A percentile compares a stretch with the other conserved stretches of the same genome.
Conservation (phyloP, 2,888 invertebrate genomes). For the Napeogenes sylphis region DNA sequence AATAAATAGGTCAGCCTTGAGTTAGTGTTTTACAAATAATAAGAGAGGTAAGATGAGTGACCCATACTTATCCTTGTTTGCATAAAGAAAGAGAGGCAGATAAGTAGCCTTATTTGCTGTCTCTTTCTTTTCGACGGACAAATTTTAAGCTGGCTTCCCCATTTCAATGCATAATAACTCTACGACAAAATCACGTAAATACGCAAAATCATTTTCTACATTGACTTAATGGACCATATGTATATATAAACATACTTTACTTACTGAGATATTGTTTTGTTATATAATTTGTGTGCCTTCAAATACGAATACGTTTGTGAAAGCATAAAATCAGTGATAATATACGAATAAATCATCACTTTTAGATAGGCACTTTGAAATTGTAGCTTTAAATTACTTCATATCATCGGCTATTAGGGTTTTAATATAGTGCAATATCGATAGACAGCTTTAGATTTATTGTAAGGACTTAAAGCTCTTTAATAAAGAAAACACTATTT, state of each 20-base stretch:
- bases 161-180: no score
- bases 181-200: background rate
- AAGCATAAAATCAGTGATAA: conserved; percentile 21
- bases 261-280: background rate
- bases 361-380: conserved; percentile 62
- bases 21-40: no score
- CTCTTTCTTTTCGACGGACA: no score
- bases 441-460: conserved; percentile 56
- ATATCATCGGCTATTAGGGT: conserved; percentile 49
- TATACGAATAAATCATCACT: conserved; percentile 1
- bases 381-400: conserved; percentile 61
- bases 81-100: no score
- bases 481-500: no score
- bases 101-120: no score
- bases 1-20: no score
- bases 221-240: conserved; percentile 3
- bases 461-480: conserved; percentile 22
- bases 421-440: conserved; percentile 29
- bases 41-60: no score
- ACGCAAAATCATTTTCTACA: background rate
- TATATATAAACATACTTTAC: no score
- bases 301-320: conserved; percentile 13
- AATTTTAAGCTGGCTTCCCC: no score
- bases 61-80: no score
- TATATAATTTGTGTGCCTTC: conserved; percentile 26